phyloP scores from a whole-genome alignment of 2,797 vertebrate species.

The Clarias pachynema region DNA sequence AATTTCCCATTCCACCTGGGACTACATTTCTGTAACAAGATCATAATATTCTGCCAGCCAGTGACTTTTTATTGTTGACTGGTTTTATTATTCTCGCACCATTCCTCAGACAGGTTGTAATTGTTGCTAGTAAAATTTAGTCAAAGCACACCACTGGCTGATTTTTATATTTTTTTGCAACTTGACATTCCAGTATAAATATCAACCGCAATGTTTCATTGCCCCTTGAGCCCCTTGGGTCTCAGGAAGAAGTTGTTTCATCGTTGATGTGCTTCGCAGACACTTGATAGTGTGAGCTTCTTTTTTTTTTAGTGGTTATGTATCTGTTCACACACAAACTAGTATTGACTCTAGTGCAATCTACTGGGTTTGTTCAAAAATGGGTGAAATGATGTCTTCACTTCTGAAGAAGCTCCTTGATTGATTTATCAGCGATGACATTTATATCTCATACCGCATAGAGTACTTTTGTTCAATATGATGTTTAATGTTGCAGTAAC shows the following conservation, averaged over 20 bases:
- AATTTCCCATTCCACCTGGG: conserved; percentile 52
- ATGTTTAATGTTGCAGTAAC: neutral
- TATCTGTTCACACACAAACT: neutral
- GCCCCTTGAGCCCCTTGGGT: neutral
- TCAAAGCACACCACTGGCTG: conserved; percentile 4
- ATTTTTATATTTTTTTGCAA: conserved; percentile 7
- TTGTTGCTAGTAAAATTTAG: conserved; percentile 53
- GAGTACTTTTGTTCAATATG: neutral
- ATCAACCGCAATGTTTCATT: neutral
- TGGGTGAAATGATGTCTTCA: neutral
- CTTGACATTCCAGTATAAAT: conserved; percentile 12
- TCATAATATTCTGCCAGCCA: conserved; percentile 53
- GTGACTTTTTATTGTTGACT: conserved; percentile 57
- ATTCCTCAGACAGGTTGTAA: conserved; percentile 59
- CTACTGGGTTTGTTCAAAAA: neutral
- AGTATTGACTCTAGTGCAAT: neutral
- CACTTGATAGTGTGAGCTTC: neutral
- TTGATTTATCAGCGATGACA: neutral
- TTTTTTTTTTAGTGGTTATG: neutral
- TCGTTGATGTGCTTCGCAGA: neutral
- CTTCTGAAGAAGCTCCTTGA: neutral
- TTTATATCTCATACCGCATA: neutral
- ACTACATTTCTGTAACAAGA: conserved; percentile 55
- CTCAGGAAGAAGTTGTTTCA: neutral
- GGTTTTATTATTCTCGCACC: conserved; percentile 64